phyloP scores from a whole-genome alignment of 1,140 invertebrate genomes.

The Latrodectus geometricus region DNA sequence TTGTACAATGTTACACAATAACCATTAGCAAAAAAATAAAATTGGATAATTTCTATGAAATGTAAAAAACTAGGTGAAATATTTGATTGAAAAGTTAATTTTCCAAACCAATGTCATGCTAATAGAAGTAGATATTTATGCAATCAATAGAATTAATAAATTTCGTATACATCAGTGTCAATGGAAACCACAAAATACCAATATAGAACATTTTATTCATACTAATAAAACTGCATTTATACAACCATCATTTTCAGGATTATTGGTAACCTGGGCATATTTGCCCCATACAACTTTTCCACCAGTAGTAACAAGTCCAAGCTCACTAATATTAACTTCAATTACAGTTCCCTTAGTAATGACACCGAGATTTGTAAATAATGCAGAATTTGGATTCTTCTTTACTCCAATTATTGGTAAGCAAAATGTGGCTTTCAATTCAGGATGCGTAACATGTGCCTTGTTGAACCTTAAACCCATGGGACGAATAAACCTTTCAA shows the following conservation, averaged over 20 bases:
- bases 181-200: no score
- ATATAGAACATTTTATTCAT: slow-evolving; percentile 69
- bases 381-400: slow-evolving; percentile 97
- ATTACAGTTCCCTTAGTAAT: slow-evolving; percentile 99
- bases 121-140: no score
- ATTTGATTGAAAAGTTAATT: no score
- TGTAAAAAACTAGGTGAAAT: no score
- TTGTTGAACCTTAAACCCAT: slow-evolving; percentile 97
- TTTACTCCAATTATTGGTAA: slow-evolving; percentile 99
- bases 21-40: no score
- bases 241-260: slow-evolving; percentile 99
- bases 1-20: no score
- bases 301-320: slow-evolving; percentile 97
- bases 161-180: no score
- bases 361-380: slow-evolving; percentile 97
- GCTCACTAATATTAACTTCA: slow-evolving; percentile 98
- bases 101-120: no score
- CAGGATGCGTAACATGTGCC: slow-evolving; percentile 98
- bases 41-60: no score
- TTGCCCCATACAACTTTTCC: slow-evolving; percentile 99
- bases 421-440: slow-evolving; percentile 98
- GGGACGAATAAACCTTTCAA: slow-evolving; percentile 98
- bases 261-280: slow-evolving; percentile 99
- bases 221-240: slow-evolving; percentile 98
- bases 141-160: no score